Evolutionary conservation across 2,113 vertebrate genomes (phyloP), one percentile per base, ranked within the genome.

Genomic region (Accipiter virgatus): DNA sequence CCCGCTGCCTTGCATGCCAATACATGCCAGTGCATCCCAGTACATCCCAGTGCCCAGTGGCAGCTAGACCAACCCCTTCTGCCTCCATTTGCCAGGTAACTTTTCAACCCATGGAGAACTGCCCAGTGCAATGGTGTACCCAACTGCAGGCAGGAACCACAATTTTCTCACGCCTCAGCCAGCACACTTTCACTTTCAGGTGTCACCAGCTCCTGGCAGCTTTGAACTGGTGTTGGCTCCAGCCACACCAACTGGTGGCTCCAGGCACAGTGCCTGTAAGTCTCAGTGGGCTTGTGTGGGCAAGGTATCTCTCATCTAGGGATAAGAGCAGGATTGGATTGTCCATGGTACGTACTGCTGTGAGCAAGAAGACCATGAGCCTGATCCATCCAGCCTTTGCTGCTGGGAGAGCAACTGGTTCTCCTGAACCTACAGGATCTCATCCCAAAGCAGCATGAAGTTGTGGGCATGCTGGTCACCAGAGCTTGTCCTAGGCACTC

Each of bases 81-180:
- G 17, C 29, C 15, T 53, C 8, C 10, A 6, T n/a, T n/a, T 68
- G 6, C 25, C 47, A 3, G n/a, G 16, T 14, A 3, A 16, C 6
- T 21, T 63, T 36, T 52, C 38, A 21, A 0, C 21, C 19, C 8
- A 0, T 6, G 23, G 26, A 70, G 26, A 56, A 47, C 26, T 7
- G 6, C 52, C 58, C 36, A 9, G 17, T 4, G 22, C 66, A 48
- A 6, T 0, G 2, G 4, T 27, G 36, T 4, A 29, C 36, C 14
- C 3, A 2, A 13, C 0, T 10, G 26, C 48, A 18, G 62, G 34
- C 36, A 62, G 75, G 58, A 83, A 0, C 7, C 48, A 2, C 1
- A 1, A 19, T 26, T 32, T 45, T 20, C 43, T 43, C 2, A 1
- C 53, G 16, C 36, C 27, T 62, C 61, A 74, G 22, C 22, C 55